Base-by-base conservation (phyloP, 2,797 vertebrate genomes). In the Acrossocheilus fasciatus region DNA sequence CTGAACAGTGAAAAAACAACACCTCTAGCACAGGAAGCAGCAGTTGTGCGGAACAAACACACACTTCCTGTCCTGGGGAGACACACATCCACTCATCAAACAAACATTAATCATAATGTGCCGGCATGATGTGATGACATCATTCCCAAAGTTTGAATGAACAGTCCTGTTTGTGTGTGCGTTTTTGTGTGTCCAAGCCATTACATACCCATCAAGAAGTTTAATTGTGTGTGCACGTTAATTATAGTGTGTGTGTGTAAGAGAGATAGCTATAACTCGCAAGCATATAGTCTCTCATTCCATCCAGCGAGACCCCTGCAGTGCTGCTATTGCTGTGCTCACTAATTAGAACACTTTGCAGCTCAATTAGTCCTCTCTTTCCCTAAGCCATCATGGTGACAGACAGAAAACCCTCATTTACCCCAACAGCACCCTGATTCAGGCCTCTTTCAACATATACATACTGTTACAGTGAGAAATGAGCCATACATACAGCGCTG, bases 31-130 rank as follows among this genome's bases (percentile, higher is more conserved):
- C 90, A 86, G 88, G 89, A 92, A 94, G 86, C 86, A 91, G 62
- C 39, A 87, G 85, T n/a, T 39, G 85, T 45, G 90, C 79, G 92
- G 91, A 93, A 92, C 69, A 93, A 94, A 93, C 92, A 93, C 92
- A 90, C 68, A 91, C 92, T 95, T 95, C 95, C 95, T 86, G 70
- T 91, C 88, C 89, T 91, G 91, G 87, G 90, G 84, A 92, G 90
- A 89, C 50, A 93, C 95, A 93, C 92, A 93, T 93, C 77, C 86
- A 80, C 36, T 54, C 39, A 80, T 69, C 34, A 69, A 39, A 36
- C 92, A 89, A 84, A 93, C 91, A 92, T 80, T 79, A 79, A 85
- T 80, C 76, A 80, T 62, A 36, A 72, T 80, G 66, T 80, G n/a
- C 64, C 36, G 11, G 36, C 47, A 68, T 26, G 26, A 79, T 17